Conservation (phyloP, 2,113 vertebrate genomes). For the Gopherus evgoodei region DNA sequence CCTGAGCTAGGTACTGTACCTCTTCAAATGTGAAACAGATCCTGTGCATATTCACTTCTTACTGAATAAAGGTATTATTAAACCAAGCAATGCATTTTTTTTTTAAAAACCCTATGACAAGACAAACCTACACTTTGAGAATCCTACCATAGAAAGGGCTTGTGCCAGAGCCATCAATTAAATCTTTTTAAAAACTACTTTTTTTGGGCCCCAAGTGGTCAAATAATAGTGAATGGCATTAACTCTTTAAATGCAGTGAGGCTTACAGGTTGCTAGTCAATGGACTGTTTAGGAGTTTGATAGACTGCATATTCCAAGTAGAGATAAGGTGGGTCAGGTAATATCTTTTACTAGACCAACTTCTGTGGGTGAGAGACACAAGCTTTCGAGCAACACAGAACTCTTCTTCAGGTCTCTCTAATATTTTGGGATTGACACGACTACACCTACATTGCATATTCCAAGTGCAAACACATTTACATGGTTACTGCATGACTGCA, state of each 20-base stretch:
- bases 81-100: not conserved
- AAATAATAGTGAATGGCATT: not conserved
- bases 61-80: not conserved
- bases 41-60: not conserved
- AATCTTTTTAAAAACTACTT: not conserved
- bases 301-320: not conserved
- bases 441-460: not conserved
- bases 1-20: accelerated
- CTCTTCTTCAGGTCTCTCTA: not conserved
- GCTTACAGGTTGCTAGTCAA: not conserved
- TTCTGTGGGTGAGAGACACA: not conserved
- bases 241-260: not conserved
- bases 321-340: not conserved
- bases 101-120: not conserved
- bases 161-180: not conserved
- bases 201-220: not conserved
- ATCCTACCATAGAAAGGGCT: not conserved
- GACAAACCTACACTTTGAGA: not conserved
- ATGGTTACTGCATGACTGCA: not conserved
- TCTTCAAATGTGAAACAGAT: not conserved
- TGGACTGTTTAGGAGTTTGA: not conserved
- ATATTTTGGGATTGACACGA: not conserved
- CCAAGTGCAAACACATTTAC: not conserved
- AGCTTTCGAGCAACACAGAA: not conserved
- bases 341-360: not conserved